Base-by-base conservation (phyloP, 2,797 vertebrate genomes). In the Eospalax fontanierii region DNA sequence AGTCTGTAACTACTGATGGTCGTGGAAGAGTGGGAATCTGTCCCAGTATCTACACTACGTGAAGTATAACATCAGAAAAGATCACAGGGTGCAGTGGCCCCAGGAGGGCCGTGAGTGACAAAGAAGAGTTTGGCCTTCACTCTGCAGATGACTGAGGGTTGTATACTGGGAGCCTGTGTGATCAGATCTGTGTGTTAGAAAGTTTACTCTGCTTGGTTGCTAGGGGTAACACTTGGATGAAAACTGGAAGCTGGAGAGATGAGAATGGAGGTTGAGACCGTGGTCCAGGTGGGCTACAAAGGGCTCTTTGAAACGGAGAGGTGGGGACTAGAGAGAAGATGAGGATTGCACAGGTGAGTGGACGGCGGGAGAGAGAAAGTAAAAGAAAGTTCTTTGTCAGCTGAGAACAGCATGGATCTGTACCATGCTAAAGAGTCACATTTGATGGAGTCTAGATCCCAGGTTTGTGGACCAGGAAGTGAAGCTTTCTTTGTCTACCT, bases 331-430 rank as follows among this genome's bases (percentile, higher is more conserved):
- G 15, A 50, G n/a, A 15, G 38, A 86, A 91, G 78, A 70, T 30
- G 1, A 2, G 5, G n/a, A 38, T 0, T 4, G 16, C 28, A 3
- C 2, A 7, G 28, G 35, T 12, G 9, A 61, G 2, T 4, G 26
- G 30, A 19, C 1, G 19, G n/a, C 57, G 33, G 38, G 7, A 74
- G 8, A 18, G 16, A 71, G 28, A 28, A 54, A 30, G 1, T 2
- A 10, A 21, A 46, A 46, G 12, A 6, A 43, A 33, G 4, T 16
- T 40, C 80, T 11, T 19, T 28, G 68, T 59, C 76, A 65, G 76
- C 40, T n/a, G 21, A 54, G 33, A 19, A 21, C 19, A 21, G 14
- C 7, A 6, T 4, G 1, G n/a, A 24, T 81, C 15, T 1, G 1
- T 15, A 12, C 15, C 15, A 14, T 4, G 12, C 94, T 35, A 16